Conservation (phyloP, 2,113 vertebrate genomes). For the Spizaetus ornatus region DNA sequence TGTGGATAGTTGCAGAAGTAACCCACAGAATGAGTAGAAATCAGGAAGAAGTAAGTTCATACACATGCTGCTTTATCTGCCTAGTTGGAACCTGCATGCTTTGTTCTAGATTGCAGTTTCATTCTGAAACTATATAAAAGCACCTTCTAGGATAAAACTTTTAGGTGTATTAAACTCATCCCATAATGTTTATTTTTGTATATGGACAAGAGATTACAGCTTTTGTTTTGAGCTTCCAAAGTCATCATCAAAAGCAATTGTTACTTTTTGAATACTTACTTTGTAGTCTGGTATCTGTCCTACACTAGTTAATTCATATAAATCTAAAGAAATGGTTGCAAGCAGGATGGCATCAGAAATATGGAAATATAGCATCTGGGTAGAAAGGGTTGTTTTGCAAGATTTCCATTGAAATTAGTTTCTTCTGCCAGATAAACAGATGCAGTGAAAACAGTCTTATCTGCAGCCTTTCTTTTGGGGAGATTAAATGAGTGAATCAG, state of each 20-base stretch:
- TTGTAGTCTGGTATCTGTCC: background rate
- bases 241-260: background rate
- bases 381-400: slow-evolving; percentile 10
- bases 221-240: slow-evolving; percentile 2
- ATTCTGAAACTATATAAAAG: background rate
- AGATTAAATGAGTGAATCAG: slow-evolving; percentile 36
- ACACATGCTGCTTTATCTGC: background rate
- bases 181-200: background rate
- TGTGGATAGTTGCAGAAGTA: background rate
- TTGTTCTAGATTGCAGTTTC: background rate
- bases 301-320: slow-evolving; percentile 19
- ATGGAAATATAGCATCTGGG: slow-evolving; percentile 58
- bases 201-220: background rate
- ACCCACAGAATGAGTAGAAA: background rate
- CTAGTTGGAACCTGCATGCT: background rate
- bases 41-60: background rate
- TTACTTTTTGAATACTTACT: background rate
- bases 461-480: slow-evolving; percentile 16
- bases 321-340: slow-evolving; percentile 17
- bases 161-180: background rate
- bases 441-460: slow-evolving; percentile 43
- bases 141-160: background rate
- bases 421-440: slow-evolving; percentile 46
- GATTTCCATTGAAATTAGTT: slow-evolving; percentile 8
- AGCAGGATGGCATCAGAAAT: slow-evolving; percentile 40